Percentiles rank a stretch among this genome's conserved stretches.
Evolutionary conservation across 2,797 vertebrate genomes (phyloP).

Genomic region (Bryconaethiops microstoma): DNA sequence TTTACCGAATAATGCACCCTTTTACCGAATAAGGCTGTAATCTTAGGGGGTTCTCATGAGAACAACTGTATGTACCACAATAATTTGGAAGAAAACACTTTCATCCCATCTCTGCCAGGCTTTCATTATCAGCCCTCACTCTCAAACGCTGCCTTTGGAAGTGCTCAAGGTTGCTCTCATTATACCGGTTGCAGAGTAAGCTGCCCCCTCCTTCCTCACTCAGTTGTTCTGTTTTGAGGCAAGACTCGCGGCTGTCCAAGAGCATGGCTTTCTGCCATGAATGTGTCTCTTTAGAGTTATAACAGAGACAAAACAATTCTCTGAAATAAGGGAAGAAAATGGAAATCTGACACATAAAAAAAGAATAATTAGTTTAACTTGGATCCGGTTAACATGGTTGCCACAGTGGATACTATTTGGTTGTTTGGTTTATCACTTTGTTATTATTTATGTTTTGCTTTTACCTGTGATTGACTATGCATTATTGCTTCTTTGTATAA

Average conservation of each 20-base stretch:
- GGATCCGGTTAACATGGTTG: no score
- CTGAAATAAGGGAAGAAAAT: no score
- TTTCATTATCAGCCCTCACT: slow-evolving; percentile 33
- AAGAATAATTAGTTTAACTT: neutral
- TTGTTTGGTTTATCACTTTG: no score
- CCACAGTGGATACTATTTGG: no score
- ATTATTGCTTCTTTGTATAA: no score
- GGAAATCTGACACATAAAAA: neutral
- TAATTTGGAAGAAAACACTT: slow-evolving; percentile 34
- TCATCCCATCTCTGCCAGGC: slow-evolving; percentile 30
- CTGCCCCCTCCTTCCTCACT: neutral
- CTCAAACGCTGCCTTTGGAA: slow-evolving; percentile 4
- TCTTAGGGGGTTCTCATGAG: no score
- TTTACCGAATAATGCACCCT: no score
- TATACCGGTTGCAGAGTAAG: neutral
- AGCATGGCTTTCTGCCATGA: neutral
- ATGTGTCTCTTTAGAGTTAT: neutral
- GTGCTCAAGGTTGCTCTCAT: slow-evolving; percentile 15
- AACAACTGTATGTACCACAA: slow-evolving; percentile 53
- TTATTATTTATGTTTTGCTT: no score
- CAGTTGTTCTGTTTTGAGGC: neutral
- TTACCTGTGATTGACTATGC: no score
- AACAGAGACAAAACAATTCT: neutral
- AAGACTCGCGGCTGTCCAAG: slow-evolving; percentile 7
- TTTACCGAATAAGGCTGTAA: no score